Percentiles rank a stretch among this genome's conserved stretches.
Conservation (phyloP, 92 coral and sea anemone species). For the Palythoa heliodiscus region DNA sequence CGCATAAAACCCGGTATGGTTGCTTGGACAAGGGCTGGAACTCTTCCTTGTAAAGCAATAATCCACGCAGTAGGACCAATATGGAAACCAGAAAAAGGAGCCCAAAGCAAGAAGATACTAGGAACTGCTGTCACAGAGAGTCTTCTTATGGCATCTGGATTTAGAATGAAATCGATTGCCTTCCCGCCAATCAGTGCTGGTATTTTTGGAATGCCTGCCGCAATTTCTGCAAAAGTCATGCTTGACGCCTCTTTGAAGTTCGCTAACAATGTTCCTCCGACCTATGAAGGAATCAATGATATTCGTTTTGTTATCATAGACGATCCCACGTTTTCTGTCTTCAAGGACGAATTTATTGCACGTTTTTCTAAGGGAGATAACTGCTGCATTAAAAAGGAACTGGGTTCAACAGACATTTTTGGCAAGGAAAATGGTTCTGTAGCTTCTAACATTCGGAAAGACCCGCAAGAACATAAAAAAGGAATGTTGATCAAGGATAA, state of each 20-base stretch:
- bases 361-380: background rate
- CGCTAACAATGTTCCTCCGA: constrained; percentile 21
- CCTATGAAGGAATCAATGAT: constrained; percentile 18
- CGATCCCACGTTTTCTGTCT: constrained; percentile 13
- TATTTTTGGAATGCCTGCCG: constrained; percentile 41
- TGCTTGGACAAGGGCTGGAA: constrained; percentile 41
- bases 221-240: constrained; percentile 41
- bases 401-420: background rate
- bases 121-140: constrained; percentile 35
- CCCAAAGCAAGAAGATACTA: constrained; percentile 26
- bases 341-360: constrained; percentile 22
- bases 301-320: constrained; percentile 40
- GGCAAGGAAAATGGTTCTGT: background rate
- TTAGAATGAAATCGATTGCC: constrained; percentile 37
- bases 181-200: constrained; percentile 48
- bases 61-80: constrained; percentile 57
- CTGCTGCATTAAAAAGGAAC: background rate
- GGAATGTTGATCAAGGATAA: too few relatives aligned
- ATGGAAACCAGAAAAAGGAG: constrained; percentile 19
- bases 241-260: constrained; percentile 22
- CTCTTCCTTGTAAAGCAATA: constrained; percentile 41
- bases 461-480: background rate
- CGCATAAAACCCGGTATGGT: constrained; percentile 37
- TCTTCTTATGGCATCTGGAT: constrained; percentile 41
- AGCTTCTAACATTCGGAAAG: background rate